Conservation (phyloP, 1,140 invertebrate genomes). For the Paraescarpia echinospica region DNA sequence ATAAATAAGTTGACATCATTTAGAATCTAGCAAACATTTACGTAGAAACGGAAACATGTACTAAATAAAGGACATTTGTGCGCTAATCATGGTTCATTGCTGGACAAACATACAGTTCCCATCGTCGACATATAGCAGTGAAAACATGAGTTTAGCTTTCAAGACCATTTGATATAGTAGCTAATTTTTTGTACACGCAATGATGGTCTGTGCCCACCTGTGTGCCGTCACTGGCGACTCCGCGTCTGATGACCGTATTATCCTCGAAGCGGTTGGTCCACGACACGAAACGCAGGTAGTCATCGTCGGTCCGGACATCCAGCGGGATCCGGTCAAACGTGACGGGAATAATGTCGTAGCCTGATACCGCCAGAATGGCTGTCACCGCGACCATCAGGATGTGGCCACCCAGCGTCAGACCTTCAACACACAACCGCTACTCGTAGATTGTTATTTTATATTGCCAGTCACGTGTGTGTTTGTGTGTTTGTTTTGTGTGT, state of each 20-base stretch:
- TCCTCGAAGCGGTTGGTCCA: conserved; percentile 23
- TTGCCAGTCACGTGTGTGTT: not conserved
- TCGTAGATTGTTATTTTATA: too few relatives aligned
- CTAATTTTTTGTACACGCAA: not conserved
- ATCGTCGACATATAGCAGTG: not conserved
- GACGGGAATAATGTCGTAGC: conserved; percentile 38
- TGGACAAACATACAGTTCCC: not conserved
- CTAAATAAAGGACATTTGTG: too few relatives aligned
- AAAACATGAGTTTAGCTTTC: not conserved
- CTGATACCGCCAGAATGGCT: conserved; percentile 25
- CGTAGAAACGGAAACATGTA: too few relatives aligned
- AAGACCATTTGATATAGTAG: not conserved
- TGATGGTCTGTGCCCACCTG: not conserved
- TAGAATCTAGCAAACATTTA: too few relatives aligned
- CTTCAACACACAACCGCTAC: not conserved
- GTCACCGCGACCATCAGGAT: conserved; percentile 34
- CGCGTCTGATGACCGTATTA: not conserved
- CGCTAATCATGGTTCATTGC: not conserved
- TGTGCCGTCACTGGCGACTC: not conserved
- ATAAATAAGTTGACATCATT: too few relatives aligned
- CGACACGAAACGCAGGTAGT: conserved; percentile 31
- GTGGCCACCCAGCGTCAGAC: conserved; percentile 10
- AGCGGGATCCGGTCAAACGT: conserved; percentile 38
- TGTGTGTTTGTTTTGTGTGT: not conserved
- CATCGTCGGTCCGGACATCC: conserved; percentile 33